These are phyloP conservation scores for Paradisaea rubra DNA, from an alignment of 2,113 vertebrate genomes.

Conservation along the genomic window DNA sequence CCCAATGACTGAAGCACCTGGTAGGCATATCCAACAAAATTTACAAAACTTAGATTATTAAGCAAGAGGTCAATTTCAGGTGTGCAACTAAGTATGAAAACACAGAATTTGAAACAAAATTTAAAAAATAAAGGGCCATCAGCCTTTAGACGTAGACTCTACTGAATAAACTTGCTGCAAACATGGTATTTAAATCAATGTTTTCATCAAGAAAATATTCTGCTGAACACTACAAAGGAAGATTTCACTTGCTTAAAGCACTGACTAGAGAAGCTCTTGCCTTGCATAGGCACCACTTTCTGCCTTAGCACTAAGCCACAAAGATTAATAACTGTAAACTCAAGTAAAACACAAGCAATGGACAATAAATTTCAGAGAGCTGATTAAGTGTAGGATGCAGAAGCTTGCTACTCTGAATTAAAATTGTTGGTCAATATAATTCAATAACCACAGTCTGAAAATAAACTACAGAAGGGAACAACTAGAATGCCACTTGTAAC, in stretches of 20 bases:
- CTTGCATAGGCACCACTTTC: neutral
- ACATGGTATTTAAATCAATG: neutral
- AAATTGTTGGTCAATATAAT: neutral
- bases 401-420: neutral
- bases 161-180: neutral
- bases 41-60: neutral
- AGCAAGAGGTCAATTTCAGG: neutral
- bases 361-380: neutral
- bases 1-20: neutral
- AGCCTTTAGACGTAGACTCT: neutral
- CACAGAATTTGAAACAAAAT: neutral
- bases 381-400: neutral
- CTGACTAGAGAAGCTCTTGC: neutral
- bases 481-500: neutral
- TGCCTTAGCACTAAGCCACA: constrained; percentile 2
- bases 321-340: neutral
- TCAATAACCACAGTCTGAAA: neutral
- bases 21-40: neutral
- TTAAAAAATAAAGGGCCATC: neutral
- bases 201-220: neutral
- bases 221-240: neutral
- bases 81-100: neutral
- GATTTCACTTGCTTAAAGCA: neutral
- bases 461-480: neutral
- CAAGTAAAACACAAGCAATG: neutral